phyloP scores from a whole-genome alignment of 2,797 vertebrate species.

The Sandelia bainsii region DNA sequence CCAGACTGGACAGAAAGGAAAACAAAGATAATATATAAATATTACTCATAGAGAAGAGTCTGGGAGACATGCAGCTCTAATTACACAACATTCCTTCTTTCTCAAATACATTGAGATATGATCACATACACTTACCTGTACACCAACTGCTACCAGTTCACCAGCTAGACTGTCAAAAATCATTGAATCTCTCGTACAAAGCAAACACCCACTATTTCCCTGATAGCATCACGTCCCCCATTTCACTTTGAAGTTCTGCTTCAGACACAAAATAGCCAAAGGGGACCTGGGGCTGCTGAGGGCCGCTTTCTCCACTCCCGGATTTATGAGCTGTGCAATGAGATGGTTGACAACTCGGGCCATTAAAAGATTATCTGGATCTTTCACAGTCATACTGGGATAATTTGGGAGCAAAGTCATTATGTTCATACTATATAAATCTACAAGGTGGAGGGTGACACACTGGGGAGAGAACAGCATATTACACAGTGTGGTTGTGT shows the following conservation, averaged over 20 bases:
- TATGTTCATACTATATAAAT: conserved; percentile 66
- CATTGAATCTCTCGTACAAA: neutral
- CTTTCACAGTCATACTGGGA: conserved; percentile 58
- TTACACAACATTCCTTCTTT: too few relatives aligned
- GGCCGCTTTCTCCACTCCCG: conserved; percentile 42
- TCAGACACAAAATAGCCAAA: conserved; percentile 45
- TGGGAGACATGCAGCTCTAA: neutral
- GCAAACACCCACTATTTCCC: neutral
- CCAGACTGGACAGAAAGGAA: too few relatives aligned
- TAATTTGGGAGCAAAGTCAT: conserved; percentile 67
- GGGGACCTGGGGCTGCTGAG: conserved; percentile 38
- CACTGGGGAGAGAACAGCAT: conserved; percentile 14
- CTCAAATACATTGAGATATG: neutral
- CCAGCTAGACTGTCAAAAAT: neutral
- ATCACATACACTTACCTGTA: neutral
- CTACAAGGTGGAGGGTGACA: conserved; percentile 50
- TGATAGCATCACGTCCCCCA: conserved; percentile 16
- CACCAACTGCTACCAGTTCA: neutral
- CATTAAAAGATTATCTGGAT: conserved; percentile 77
- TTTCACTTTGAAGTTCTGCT: conserved; percentile 50
- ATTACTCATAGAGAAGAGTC: too few relatives aligned
- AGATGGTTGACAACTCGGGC: conserved; percentile 63
- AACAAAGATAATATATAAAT: too few relatives aligned
- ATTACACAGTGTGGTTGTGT: conserved; percentile 10
- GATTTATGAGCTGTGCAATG: conserved; percentile 68